phyloP scores from a whole-genome alignment of 2,113 vertebrate species.

The Dipodomys ordii region DNA sequence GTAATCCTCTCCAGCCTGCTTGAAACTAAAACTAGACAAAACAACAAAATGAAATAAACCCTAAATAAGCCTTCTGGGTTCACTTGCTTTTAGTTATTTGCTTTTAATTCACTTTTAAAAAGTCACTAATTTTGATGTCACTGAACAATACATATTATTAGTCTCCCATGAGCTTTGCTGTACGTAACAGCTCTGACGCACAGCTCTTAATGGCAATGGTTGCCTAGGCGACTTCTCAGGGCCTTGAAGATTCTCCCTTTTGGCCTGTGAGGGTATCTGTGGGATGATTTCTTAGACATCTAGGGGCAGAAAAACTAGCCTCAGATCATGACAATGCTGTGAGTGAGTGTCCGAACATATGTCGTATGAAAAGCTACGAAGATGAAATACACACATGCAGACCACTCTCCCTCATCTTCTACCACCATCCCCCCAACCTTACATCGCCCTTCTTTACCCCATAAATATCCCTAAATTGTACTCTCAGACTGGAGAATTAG shows the following conservation, averaged over 20 bases:
- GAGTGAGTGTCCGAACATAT: too few relatives aligned
- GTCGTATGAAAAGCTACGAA: neutral
- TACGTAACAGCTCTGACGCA: neutral
- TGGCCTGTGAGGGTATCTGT: too few relatives aligned
- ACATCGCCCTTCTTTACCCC: neutral
- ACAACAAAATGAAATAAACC: neutral
- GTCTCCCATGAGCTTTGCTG: neutral
- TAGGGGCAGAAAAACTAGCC: neutral
- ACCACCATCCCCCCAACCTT: neutral
- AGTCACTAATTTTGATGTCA: neutral
- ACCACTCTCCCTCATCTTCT: neutral
- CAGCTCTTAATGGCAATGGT: neutral
- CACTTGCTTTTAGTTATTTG: neutral
- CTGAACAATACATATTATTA: neutral
- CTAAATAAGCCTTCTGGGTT: neutral
- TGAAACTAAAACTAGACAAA: too few relatives aligned
- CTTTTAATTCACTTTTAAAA: neutral
- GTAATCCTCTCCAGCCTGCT: too few relatives aligned
- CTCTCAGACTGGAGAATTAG: neutral
- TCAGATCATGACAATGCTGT: neutral
- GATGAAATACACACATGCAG: fast-evolving
- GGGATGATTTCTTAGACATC: neutral
- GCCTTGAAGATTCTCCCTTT: too few relatives aligned
- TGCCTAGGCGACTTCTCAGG: neutral
- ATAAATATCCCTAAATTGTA: neutral